Evolutionary conservation across 2,888 invertebrate genomes (phyloP).

Genomic region (Buathra laborator): DNA sequence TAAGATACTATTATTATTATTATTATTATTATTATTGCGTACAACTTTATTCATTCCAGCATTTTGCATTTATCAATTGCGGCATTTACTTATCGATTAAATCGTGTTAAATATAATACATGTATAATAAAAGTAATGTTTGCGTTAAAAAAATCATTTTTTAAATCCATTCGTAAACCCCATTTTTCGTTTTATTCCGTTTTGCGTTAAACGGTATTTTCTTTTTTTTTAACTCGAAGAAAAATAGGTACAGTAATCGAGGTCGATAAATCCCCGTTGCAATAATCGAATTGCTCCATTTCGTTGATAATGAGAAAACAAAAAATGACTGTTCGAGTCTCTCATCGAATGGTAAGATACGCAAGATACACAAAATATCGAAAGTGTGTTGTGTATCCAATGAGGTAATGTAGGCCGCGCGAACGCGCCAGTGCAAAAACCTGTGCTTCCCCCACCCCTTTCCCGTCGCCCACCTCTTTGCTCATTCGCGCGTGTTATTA

Average conservation of each 20-base stretch:
- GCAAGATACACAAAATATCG: neutral
- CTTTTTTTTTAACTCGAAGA: too few species aligned
- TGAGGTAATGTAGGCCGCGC: conserved; percentile 11
- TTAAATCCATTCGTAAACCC: neutral
- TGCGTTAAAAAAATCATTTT: neutral
- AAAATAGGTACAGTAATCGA: too few species aligned
- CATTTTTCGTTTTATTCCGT: neutral
- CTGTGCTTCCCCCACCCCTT: neutral
- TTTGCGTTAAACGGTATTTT: neutral
- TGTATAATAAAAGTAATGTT: conserved; percentile 44
- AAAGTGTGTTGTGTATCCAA: neutral
- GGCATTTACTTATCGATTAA: conserved; percentile 41
- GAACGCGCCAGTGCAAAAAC: neutral
- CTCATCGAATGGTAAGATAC: neutral
- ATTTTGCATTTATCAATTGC: conserved; percentile 25
- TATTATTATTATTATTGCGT: conserved; percentile 40
- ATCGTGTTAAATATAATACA: conserved; percentile 47
- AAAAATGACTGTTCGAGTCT: neutral
- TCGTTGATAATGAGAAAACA: neutral
- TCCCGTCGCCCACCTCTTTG: neutral
- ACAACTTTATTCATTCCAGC: conserved; percentile 24
- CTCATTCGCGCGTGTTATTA: neutral
- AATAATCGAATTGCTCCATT: neutral
- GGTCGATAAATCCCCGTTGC: neutral
- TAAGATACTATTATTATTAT: conserved; percentile 37